Percentiles rank a stretch among this genome's conserved stretches.
phyloP scores from a whole-genome alignment of 2,888 invertebrate genomes.

The Tenodera sinensis region DNA sequence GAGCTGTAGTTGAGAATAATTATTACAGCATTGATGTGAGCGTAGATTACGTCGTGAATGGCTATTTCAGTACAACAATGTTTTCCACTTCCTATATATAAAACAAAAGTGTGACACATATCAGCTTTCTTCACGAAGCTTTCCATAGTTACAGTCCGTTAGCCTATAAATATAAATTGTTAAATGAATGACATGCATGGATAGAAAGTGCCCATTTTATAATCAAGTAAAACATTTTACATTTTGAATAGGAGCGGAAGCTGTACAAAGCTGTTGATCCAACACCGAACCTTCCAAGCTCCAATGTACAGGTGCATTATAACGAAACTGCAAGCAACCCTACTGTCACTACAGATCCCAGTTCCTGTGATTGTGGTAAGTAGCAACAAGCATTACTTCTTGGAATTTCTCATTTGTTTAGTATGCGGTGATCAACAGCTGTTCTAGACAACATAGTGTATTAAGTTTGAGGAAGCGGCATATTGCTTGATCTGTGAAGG shows the following conservation, averaged over 20 bases:
- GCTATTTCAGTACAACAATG: neutral
- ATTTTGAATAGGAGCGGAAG: neutral
- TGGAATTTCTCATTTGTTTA: too few relatives aligned
- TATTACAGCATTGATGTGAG: neutral
- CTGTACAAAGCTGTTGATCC: neutral
- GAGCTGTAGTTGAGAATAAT: too few relatives aligned
- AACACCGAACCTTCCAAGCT: neutral
- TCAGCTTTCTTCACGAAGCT: neutral
- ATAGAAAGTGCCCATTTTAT: neutral
- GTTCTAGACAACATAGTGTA: too few relatives aligned
- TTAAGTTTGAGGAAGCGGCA: too few relatives aligned
- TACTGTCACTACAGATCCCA: neutral
- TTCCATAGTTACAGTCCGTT: neutral
- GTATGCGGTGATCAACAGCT: too few relatives aligned
- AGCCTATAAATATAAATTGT: neutral
- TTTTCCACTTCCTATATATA: neutral
- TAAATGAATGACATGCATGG: neutral
- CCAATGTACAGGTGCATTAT: neutral
- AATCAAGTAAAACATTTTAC: neutral
- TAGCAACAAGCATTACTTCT: neutral
- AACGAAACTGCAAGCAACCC: neutral
- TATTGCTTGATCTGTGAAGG: too few relatives aligned
- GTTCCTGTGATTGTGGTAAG: constrained; percentile 3
- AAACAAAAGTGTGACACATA: neutral
- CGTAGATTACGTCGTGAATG: neutral